These are phyloP conservation scores for Prostheceraeus crozeri DNA, from an alignment of 2,888 invertebrate species.

Conservation along the genomic window DNA sequence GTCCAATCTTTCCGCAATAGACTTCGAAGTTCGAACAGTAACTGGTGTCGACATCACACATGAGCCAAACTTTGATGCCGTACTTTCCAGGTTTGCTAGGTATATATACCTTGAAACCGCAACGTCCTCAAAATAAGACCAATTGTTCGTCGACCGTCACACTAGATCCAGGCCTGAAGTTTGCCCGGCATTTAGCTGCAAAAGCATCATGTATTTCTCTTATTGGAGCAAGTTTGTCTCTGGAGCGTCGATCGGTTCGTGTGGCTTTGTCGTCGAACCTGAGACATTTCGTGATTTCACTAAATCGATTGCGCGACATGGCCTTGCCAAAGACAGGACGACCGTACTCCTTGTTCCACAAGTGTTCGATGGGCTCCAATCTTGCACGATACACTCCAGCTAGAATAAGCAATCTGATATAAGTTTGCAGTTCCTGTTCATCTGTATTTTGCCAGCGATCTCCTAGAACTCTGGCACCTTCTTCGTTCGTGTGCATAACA, in stretches of 20 bases:
- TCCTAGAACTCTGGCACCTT: neutral
- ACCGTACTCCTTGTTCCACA: neutral
- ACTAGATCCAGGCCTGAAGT: neutral
- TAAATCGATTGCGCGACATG: no score
- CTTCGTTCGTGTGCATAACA: neutral
- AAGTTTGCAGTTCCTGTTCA: neutral
- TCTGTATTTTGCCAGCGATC: neutral
- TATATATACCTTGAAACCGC: slow-evolving; percentile 19
- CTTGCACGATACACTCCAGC: neutral
- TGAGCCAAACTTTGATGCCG: slow-evolving; percentile 8
- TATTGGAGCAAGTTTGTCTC: neutral
- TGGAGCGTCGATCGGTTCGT: neutral
- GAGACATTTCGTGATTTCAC: no score
- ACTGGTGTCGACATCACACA: neutral
- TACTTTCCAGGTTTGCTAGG: slow-evolving; percentile 17
- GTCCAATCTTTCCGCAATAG: slow-evolving; percentile 3
- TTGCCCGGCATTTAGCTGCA: neutral
- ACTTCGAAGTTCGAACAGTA: slow-evolving; percentile 18
- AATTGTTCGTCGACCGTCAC: neutral
- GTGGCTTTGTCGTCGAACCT: neutral
- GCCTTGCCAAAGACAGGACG: neutral
- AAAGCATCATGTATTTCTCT: neutral
- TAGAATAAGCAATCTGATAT: neutral
- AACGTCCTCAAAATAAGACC: slow-evolving; percentile 1
- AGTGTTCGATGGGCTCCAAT: neutral